These are phyloP conservation scores for Anguilla japonica DNA, from an alignment of 2,113 vertebrate genomes.

Conservation along the genomic window DNA sequence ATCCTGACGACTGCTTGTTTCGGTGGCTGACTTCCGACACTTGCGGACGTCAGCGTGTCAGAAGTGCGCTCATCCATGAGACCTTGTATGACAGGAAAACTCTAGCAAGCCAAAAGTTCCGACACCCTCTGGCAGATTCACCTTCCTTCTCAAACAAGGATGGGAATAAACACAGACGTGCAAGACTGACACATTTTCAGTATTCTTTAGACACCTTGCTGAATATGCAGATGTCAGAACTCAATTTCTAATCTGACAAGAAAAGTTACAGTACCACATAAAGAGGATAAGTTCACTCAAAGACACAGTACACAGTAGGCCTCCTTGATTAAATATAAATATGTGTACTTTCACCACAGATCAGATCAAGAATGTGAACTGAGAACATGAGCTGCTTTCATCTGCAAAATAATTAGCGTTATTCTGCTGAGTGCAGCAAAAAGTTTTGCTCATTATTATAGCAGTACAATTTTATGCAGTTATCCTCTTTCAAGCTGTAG, in stretches of 20 bases:
- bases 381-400: background rate
- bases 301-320: too few species aligned
- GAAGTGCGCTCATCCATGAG: background rate
- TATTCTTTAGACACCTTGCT: background rate
- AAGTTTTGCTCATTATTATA: background rate
- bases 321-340: too few species aligned
- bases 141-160: background rate
- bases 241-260: conserved; percentile 12
- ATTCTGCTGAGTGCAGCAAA: background rate
- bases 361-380: too few species aligned
- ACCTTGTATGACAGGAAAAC: background rate
- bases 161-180: background rate
- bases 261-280: background rate
- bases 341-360: too few species aligned
- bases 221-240: conserved; percentile 10
- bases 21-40: background rate
- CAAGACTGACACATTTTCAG: background rate
- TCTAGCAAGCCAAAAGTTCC: background rate
- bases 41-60: background rate
- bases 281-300: too few species aligned
- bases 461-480: background rate
- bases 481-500: background rate
- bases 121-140: background rate
- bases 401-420: background rate
- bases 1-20: background rate